phyloP scores from a whole-genome alignment of 2,888 invertebrate genomes.

The Drosophila acutilabella region DNA sequence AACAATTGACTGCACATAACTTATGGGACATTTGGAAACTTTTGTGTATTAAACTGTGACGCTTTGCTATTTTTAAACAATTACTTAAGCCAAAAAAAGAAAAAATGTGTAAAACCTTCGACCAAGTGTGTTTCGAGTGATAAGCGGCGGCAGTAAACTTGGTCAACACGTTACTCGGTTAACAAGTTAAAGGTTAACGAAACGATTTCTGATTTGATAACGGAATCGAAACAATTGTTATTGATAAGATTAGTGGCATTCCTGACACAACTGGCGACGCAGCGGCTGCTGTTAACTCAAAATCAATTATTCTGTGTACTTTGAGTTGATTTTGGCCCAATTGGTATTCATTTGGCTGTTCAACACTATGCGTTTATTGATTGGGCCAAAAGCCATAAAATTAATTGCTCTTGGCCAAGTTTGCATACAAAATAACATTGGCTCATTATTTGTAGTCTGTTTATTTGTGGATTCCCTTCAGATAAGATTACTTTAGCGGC shows the following conservation, averaged over 20 bases:
- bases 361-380: conserved; percentile 13
- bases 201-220: conserved; percentile 16
- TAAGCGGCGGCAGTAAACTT: conserved; percentile 29
- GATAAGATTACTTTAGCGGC: conserved; percentile 40
- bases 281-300: conserved; percentile 52
- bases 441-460: conserved; percentile 12
- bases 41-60: conserved; percentile 8
- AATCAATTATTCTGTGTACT: conserved; percentile 33
- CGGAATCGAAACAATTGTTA: conserved; percentile 22
- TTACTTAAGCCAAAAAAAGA: conserved; percentile 44
- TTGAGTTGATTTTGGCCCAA: conserved; percentile 17
- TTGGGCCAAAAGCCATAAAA: conserved; percentile 27
- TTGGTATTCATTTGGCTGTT: conserved; percentile 20
- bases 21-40: conserved; percentile 16
- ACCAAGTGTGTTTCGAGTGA: conserved; percentile 20
- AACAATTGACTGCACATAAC: conserved; percentile 19
- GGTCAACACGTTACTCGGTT: conserved; percentile 18
- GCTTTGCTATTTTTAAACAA: conserved; percentile 47
- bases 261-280: conserved; percentile 44
- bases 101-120: conserved; percentile 23
- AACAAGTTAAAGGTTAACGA: conserved; percentile 27
- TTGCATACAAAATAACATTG: conserved; percentile 27
- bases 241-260: conserved; percentile 52
- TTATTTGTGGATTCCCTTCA: conserved; percentile 4
- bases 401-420: conserved; percentile 28